Conservation (phyloP, 2,113 vertebrate species). For the Apistogramma diplotaenia region DNA sequence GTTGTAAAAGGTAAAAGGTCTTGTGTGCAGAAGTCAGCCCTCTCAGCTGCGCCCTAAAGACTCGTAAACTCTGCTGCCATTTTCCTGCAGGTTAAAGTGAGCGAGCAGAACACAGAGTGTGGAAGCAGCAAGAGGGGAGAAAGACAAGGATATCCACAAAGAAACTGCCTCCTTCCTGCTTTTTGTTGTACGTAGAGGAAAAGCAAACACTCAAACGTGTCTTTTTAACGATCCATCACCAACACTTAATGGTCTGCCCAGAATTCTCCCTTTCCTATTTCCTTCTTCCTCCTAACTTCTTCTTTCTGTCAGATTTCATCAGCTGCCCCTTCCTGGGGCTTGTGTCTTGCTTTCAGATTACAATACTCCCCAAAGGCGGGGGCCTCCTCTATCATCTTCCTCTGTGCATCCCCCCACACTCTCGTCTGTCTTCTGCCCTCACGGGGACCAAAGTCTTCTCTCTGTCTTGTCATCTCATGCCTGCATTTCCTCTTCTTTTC, state of each 20-base stretch:
- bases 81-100: not conserved
- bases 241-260: conserved; percentile 9
- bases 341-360: conserved; percentile 61
- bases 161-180: not conserved
- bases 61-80: not conserved
- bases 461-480: conserved; percentile 33
- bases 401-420: conserved; percentile 11
- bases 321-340: conserved; percentile 22
- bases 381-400: conserved; percentile 35
- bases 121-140: not conserved
- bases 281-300: not conserved
- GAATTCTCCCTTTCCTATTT: not conserved
- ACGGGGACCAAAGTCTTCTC: conserved; percentile 12
- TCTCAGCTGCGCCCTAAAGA: not conserved
- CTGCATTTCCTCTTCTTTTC: not conserved
- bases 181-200: not conserved
- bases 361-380: conserved; percentile 49
- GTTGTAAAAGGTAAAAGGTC: fast-evolving
- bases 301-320: conserved; percentile 61
- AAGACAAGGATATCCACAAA: conserved; percentile 1
- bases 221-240: conserved; percentile 25
- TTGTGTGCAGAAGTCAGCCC: not conserved
- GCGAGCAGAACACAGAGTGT: not conserved
- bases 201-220: not conserved
- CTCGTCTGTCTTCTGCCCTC: conserved; percentile 12